Conservation (phyloP, 1,140 invertebrate genomes). For the Leptinotarsa undecemlineata region DNA sequence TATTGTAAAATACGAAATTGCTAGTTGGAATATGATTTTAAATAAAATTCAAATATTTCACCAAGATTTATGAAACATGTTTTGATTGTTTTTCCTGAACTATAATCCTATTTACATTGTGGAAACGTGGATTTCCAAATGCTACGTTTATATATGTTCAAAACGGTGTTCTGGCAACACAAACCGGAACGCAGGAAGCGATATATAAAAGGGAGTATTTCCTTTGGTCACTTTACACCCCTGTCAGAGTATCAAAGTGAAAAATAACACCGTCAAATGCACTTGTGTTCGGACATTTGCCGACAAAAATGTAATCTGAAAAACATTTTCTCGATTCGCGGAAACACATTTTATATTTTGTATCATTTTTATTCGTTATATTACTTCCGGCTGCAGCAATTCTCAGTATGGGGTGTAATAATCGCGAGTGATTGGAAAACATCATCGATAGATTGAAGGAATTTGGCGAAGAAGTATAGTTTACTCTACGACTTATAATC, state of each 20-base stretch:
- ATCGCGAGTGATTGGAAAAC: background rate
- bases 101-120: background rate
- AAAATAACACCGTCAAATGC: slow-evolving; percentile 49
- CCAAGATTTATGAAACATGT: too few relatives aligned
- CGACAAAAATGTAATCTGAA: slow-evolving; percentile 21
- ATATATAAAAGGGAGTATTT: slow-evolving; percentile 37
- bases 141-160: background rate
- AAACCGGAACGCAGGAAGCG: background rate
- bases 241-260: slow-evolving; percentile 51
- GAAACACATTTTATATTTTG: slow-evolving; percentile 3
- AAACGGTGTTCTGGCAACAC: slow-evolving; percentile 20
- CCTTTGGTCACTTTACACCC: slow-evolving; percentile 50
- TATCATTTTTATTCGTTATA: background rate
- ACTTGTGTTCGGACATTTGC: slow-evolving; percentile 35
- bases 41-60: too few relatives aligned
- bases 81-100: background rate
- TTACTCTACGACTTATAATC: too few relatives aligned
- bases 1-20: too few relatives aligned
- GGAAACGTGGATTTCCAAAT: background rate
- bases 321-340: slow-evolving; percentile 4
- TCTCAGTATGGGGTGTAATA: background rate
- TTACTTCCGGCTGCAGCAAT: slow-evolving; percentile 4
- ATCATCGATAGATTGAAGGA: too few relatives aligned
- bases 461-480: too few relatives aligned
- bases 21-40: too few relatives aligned